These are phyloP conservation scores for Caloenas nicobarica DNA, from an alignment of 2,113 vertebrate species.

Conservation along the genomic window DNA sequence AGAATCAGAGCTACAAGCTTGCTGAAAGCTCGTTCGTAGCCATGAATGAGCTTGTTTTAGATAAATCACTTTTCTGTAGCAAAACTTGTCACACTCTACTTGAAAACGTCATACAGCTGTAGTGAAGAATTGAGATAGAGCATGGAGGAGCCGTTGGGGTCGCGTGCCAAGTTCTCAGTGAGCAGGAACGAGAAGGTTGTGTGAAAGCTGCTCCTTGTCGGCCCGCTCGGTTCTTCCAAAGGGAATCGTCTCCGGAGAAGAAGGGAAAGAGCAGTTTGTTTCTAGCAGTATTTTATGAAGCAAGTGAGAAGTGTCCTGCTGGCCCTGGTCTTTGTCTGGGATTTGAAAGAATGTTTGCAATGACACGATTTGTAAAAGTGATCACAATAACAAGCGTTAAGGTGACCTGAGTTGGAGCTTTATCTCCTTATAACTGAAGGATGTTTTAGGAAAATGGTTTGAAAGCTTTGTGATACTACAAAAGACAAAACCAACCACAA, in stretches of 20 bases:
- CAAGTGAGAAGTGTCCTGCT: not conserved
- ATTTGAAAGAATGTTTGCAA: not conserved
- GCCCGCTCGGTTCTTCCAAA: accelerated
- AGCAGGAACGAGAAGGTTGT: not conserved
- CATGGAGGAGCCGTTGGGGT: not conserved
- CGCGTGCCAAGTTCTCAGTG: not conserved
- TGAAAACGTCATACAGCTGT: not conserved
- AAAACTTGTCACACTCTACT: not conserved
- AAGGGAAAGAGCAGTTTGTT: not conserved
- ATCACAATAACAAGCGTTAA: not conserved
- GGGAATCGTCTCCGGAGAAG: not conserved
- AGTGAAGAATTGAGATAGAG: not conserved
- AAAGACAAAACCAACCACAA: not conserved
- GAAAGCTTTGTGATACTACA: not conserved
- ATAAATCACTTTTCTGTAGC: not conserved
- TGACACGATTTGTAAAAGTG: not conserved
- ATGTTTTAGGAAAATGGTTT: not conserved
- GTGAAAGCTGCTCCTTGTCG: not conserved
- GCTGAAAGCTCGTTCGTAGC: not conserved
- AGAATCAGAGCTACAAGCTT: not conserved
- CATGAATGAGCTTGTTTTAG: not conserved
- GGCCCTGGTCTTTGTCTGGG: not conserved
- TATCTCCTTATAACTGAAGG: not conserved
- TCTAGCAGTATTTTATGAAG: not conserved
- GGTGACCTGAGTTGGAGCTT: not conserved